These are phyloP conservation scores for Notamacropus eugenii DNA, from an alignment of 2,797 vertebrate genomes.

Conservation along the genomic window DNA sequence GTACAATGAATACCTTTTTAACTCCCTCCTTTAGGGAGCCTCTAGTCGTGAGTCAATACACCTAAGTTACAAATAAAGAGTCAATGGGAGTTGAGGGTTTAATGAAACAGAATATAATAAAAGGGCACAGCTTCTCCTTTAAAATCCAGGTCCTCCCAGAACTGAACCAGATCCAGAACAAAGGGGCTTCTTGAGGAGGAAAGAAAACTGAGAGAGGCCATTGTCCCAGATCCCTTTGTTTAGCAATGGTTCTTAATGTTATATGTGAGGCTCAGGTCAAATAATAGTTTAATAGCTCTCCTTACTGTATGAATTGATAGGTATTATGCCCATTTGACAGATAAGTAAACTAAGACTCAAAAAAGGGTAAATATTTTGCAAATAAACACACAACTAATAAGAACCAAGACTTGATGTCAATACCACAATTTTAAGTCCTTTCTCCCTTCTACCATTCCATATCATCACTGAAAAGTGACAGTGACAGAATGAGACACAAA, in stretches of 20 bases:
- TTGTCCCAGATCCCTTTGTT: background rate
- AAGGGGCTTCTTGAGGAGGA: background rate
- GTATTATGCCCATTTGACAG: background rate
- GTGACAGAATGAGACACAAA: constrained; percentile 20
- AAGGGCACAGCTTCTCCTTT: background rate
- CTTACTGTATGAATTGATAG: background rate
- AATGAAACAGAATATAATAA: background rate
- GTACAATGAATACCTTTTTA: background rate
- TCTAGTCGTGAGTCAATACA: background rate
- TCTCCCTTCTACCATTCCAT: background rate
- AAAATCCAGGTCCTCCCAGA: background rate
- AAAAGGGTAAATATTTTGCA: constrained; percentile 7
- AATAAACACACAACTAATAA: background rate
- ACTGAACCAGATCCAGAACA: background rate
- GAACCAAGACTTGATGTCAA: background rate
- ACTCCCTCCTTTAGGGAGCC: background rate
- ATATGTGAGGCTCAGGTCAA: background rate
- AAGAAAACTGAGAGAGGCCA: background rate
- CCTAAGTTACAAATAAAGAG: background rate
- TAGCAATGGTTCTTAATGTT: background rate
- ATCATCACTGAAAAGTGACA: background rate
- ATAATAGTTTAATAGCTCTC: background rate
- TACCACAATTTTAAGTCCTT: background rate
- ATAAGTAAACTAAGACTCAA: constrained; percentile 18
- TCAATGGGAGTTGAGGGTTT: background rate